Conservation (phyloP, 2,113 vertebrate genomes). For the Oxygymnocypris stewartii region DNA sequence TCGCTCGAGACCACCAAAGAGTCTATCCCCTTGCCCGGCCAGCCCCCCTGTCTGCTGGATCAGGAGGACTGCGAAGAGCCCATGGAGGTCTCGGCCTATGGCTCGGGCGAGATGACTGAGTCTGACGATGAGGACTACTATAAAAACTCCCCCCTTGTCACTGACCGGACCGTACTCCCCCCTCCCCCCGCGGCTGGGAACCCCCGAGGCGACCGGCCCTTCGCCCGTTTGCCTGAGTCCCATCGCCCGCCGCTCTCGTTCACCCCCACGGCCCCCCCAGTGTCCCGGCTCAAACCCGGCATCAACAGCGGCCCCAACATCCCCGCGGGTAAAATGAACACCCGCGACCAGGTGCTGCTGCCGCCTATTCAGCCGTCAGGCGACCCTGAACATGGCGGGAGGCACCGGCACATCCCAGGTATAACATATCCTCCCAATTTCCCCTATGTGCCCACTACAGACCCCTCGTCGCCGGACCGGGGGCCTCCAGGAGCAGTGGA, state of each 20-base stretch:
- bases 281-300: slow-evolving; percentile 63
- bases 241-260: slow-evolving; percentile 72
- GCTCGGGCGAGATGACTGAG: slow-evolving; percentile 91
- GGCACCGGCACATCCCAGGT: slow-evolving; percentile 72
- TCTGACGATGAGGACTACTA: slow-evolving; percentile 94
- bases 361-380: slow-evolving; percentile 82
- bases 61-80: slow-evolving; percentile 91
- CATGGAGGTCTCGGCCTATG: slow-evolving; percentile 87
- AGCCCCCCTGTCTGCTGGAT: slow-evolving; percentile 81
- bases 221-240: slow-evolving; percentile 72
- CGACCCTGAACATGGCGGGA: slow-evolving; percentile 76
- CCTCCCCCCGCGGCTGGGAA: slow-evolving; percentile 74
- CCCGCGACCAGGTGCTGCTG: slow-evolving; percentile 83
- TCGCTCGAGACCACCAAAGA: slow-evolving; percentile 86
- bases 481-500: slow-evolving; percentile 87
- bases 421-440: slow-evolving; percentile 85
- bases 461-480: slow-evolving; percentile 83
- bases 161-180: slow-evolving; percentile 85
- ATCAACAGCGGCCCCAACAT: slow-evolving; percentile 71
- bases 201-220: slow-evolving; percentile 75
- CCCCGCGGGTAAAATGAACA: slow-evolving; percentile 90
- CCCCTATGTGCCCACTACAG: slow-evolving; percentile 88
- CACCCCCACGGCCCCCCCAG: slow-evolving; percentile 78
- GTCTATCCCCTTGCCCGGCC: slow-evolving; percentile 76
- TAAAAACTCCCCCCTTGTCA: slow-evolving; percentile 86